Evolutionary conservation across 2,888 invertebrate species (phyloP).

Genomic region (Crocallis elinguaria): DNA sequence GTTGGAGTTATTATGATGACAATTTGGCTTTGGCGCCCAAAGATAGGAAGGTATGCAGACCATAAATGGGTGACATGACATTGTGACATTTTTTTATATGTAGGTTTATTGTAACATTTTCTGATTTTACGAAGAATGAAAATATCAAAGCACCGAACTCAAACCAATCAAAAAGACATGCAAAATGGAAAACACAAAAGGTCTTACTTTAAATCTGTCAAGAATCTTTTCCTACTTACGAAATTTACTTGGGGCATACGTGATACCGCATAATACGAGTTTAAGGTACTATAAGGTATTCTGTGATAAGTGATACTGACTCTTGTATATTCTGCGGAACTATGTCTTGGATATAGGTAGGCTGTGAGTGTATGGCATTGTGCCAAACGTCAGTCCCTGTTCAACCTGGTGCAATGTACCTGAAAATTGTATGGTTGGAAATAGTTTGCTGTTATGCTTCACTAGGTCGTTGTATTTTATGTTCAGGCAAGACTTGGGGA

Average conservation of each 20-base stretch:
- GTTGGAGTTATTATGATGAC: too few relatives aligned
- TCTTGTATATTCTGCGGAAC: background rate
- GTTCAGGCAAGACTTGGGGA: too few relatives aligned
- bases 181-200: background rate
- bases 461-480: background rate
- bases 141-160: too few relatives aligned
- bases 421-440: conserved; percentile 3
- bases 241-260: conserved; percentile 12
- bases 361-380: conserved; percentile 7
- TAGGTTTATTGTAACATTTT: too few relatives aligned
- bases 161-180: background rate
- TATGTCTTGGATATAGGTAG: background rate
- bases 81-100: too few relatives aligned
- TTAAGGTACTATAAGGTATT: background rate
- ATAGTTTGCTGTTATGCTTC: background rate
- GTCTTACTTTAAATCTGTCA: background rate
- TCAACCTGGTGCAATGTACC: conserved; percentile 6
- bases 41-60: too few relatives aligned
- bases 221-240: background rate
- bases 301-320: background rate
- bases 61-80: too few relatives aligned
- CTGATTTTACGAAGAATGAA: too few relatives aligned
- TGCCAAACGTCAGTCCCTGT: conserved; percentile 6
- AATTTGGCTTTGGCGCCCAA: too few relatives aligned
- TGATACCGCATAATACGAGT: conserved; percentile 7